Evolutionary conservation across 2,888 invertebrate genomes (phyloP).

Genomic region (Galerucella calmariensis): DNA sequence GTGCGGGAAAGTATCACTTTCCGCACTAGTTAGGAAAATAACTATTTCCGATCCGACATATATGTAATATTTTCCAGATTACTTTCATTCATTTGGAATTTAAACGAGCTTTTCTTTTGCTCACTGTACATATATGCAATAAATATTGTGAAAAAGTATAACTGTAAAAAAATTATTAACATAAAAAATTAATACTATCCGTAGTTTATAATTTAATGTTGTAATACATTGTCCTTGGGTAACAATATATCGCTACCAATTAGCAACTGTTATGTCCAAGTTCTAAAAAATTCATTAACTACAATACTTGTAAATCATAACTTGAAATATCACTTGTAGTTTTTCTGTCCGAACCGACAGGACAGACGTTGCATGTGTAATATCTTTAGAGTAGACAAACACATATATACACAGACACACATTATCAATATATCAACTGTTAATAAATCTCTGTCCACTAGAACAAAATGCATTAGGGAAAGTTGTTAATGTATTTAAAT

Average conservation of each 20-base stretch:
- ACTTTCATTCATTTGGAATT: no score
- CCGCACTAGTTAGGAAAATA: no score
- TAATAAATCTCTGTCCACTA: constrained; percentile 51
- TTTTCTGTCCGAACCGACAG: constrained; percentile 18
- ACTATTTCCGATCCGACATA: no score
- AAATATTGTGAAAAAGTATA: no score
- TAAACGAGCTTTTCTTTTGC: no score
- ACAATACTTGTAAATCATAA: constrained; percentile 29
- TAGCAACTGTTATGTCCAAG: constrained; percentile 15
- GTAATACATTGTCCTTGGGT: not conserved
- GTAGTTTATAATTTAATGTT: no score
- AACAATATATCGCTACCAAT: constrained; percentile 11
- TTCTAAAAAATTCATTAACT: constrained; percentile 24
- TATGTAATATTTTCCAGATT: no score
- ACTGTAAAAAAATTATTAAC: no score
- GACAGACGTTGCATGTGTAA: constrained; percentile 30
- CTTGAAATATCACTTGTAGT: constrained; percentile 30
- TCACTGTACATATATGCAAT: no score
- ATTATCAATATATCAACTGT: constrained; percentile 35
- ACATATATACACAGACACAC: constrained; percentile 15
- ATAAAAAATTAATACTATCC: no score
- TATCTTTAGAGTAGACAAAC: constrained; percentile 29
- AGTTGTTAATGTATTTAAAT: constrained; percentile 52
- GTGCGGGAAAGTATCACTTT: no score
- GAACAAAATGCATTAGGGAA: constrained; percentile 52